A percentile compares a stretch with the other conserved stretches of the same genome.
phyloP scores from a whole-genome alignment of 1,140 invertebrate species.

The Drosophila sp. region DNA sequence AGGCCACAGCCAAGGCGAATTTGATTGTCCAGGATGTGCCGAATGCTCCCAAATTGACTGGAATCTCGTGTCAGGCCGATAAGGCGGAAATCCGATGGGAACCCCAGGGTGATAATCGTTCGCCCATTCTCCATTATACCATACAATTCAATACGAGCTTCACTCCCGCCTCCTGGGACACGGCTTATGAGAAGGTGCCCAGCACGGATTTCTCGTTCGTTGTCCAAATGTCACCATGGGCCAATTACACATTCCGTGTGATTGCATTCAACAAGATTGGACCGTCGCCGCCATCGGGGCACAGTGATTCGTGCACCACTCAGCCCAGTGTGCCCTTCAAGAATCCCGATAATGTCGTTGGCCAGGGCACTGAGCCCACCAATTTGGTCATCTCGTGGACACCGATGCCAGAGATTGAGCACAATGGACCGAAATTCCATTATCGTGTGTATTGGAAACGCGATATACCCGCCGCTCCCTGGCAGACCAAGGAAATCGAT shows the following conservation, averaged over 20 bases:
- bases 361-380: conserved; percentile 92
- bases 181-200: conserved; percentile 89
- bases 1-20: conserved; percentile 91
- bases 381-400: conserved; percentile 98
- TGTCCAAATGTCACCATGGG: conserved; percentile 93
- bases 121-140: conserved; percentile 95
- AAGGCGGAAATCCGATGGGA: conserved; percentile 92
- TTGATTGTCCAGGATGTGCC: conserved; percentile 98
- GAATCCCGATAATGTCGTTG: conserved; percentile 97
- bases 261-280: conserved; percentile 97
- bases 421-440: conserved; percentile 96
- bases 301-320: conserved; percentile 93
- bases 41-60: conserved; percentile 90
- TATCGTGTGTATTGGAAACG: conserved; percentile 95
- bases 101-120: conserved; percentile 95
- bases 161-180: conserved; percentile 95
- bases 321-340: conserved; percentile 94
- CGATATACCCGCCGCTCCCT: conserved; percentile 89
- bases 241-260: conserved; percentile 98
- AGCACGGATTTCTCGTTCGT: conserved; percentile 91
- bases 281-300: conserved; percentile 91
- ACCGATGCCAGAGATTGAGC: conserved; percentile 97
- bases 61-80: conserved; percentile 87
- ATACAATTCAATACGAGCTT: conserved; percentile 98
- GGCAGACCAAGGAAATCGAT: conserved; percentile 89